Percentiles rank a stretch among this genome's conserved stretches.
phyloP scores from a whole-genome alignment of 2,888 invertebrate genomes.

The Dicroscelio sp. region DNA sequence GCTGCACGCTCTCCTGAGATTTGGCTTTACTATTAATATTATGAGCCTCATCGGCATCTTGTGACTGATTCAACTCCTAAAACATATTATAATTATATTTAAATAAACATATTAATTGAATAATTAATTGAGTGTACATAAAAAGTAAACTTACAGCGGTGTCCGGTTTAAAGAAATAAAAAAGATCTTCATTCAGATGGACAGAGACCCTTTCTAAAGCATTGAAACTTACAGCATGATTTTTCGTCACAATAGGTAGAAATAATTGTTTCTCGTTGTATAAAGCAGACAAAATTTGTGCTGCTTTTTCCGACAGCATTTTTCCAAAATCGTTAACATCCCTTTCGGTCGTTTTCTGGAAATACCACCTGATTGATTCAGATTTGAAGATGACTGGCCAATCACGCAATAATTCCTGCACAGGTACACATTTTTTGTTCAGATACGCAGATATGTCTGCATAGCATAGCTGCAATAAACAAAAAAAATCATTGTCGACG shows the following conservation, averaged over 20 bases:
- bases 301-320: conserved; percentile 20
- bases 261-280: background rate
- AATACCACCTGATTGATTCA: too few species aligned
- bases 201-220: conserved; percentile 32
- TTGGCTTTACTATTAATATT: background rate
- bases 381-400: too few species aligned
- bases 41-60: background rate
- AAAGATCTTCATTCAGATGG: conserved; percentile 51
- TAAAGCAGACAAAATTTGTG: conserved; percentile 11
- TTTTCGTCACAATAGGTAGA: conserved; percentile 16
- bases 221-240: conserved; percentile 22
- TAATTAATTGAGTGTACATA: background rate
- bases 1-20: background rate
- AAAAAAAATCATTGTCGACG: background rate
- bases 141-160: background rate
- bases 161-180: background rate
- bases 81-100: background rate
- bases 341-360: background rate
- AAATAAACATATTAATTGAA: background rate
- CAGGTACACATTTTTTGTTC: background rate
- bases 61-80: background rate
- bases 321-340: conserved; percentile 27
- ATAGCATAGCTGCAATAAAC: background rate
- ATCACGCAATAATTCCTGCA: too few species aligned
- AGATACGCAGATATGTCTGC: background rate